Evolutionary conservation across 1,140 invertebrate genomes (phyloP), one percentile per base, ranked within the genome.

Genomic region (Drosophila pandora): DNA sequence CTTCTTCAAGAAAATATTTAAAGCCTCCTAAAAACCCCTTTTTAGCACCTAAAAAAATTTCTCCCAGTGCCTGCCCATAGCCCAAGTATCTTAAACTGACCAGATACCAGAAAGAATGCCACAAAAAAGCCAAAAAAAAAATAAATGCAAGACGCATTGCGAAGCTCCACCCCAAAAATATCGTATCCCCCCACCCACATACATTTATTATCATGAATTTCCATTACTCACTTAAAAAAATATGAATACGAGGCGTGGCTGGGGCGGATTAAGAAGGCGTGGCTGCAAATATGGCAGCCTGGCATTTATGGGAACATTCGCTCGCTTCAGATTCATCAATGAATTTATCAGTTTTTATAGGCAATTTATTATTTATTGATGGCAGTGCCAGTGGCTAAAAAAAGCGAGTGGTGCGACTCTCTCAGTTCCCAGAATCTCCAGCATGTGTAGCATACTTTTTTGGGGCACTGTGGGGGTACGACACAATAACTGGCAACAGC

Each of bases 341-440:
- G 82, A 85, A 85, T 85, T 85, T 81, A 85, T 85, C 81, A 85
- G 81, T 85, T 85, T 85, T 85, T 85, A 85, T 85, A 87, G 82
- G 82, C 81, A 85, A 85, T 85, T 85, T 85, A 85, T 85, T 85
- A 85, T 85, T 85, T 85, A 87, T 85, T 85, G 81, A 85, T 85
- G 73, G 76, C 53, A 47, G 10, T 52, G 57, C 45, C 30, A 55
- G 23, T 43, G 57, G 41, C 49, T 17, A 41, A 54, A 54, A 50
- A 2, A 28, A 41, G n/a, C n/a, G 30, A 25, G 13, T 28, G 6
- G 9, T 32, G 21, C 21, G 12, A 37, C 32, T 32, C 9, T 10
- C 32, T 32, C 32, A 21, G 8, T 52, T 7, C 7, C 25, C 5
- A 77, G 68, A 59, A 73, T 82, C 79, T 59, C 37, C 41, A 52